A percentile compares a stretch with the other conserved stretches of the same genome.
Conservation (phyloP, 2,113 vertebrate genomes). For the Recurvirostra avosetta region DNA sequence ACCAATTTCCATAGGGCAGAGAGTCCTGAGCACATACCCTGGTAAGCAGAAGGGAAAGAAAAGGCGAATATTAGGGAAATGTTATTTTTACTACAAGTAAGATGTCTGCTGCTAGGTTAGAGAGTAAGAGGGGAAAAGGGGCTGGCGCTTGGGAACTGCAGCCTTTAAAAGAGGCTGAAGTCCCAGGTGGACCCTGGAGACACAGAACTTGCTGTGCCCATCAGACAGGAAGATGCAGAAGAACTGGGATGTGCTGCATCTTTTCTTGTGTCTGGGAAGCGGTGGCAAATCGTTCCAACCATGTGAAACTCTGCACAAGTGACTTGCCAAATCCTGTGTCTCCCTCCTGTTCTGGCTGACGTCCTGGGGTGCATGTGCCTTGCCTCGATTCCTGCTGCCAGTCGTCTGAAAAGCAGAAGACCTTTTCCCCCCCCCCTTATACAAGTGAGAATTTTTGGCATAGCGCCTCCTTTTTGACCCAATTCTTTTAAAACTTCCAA, state of each 20-base stretch:
- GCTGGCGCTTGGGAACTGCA: neutral
- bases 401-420: neutral
- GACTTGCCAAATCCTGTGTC: neutral
- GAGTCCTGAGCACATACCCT: neutral
- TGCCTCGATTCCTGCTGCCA: neutral
- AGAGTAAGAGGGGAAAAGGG: neutral
- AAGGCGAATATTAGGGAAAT: neutral
- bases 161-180: neutral
- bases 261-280: neutral
- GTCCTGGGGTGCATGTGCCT: neutral
- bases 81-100: neutral
- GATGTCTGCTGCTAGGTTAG: neutral
- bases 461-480: neutral
- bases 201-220: neutral
- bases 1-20: neutral
- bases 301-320: neutral
- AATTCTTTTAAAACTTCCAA: neutral
- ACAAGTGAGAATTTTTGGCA: accelerated
- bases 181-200: neutral
- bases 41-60: neutral
- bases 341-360: neutral
- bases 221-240: neutral
- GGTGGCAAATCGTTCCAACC: neutral
- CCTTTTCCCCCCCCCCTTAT: neutral
- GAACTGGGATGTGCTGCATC: neutral